phyloP scores from a whole-genome alignment of 2,888 invertebrate species.

The Ectemnius cavifrons region DNA sequence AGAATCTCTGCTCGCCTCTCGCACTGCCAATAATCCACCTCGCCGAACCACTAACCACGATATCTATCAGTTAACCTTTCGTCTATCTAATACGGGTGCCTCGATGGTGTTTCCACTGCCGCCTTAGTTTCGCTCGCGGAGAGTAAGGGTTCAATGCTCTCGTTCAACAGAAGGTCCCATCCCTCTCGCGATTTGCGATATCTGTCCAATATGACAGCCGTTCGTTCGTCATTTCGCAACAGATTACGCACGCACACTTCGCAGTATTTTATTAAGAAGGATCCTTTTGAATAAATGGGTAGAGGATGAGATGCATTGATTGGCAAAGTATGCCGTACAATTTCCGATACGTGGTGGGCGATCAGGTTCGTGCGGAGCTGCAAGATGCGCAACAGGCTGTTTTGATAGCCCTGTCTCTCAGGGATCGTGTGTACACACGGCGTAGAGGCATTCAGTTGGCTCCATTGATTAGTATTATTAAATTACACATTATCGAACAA shows the following conservation, averaged over 20 bases:
- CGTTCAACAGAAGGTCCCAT: conserved; percentile 44
- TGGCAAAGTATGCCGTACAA: neutral
- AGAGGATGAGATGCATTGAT: neutral
- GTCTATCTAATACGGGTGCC: conserved; percentile 60
- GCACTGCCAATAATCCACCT: conserved; percentile 75
- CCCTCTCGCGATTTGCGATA: conserved; percentile 44
- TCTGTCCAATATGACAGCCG: neutral
- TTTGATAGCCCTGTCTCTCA: conserved; percentile 15
- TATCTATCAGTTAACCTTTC: conserved; percentile 63
- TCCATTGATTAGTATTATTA: neutral
- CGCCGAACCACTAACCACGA: conserved; percentile 70
- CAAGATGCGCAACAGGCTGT: conserved; percentile 41
- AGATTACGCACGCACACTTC: neutral
- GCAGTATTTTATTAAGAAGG: neutral
- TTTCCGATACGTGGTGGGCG: conserved; percentile 7
- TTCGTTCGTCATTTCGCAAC: conserved; percentile 57
- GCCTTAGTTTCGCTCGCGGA: conserved; percentile 54
- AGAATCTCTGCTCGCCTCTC: conserved; percentile 67
- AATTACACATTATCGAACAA: too few species aligned
- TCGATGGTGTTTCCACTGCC: conserved; percentile 59
- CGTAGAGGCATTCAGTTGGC: neutral
- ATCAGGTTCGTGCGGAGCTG: neutral
- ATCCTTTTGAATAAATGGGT: neutral
- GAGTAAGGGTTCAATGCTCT: conserved; percentile 37
- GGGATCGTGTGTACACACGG: conserved; percentile 11